These are phyloP conservation scores for Nomada hirtipes DNA, from an alignment of 2,888 invertebrate genomes.

Conservation along the genomic window DNA sequence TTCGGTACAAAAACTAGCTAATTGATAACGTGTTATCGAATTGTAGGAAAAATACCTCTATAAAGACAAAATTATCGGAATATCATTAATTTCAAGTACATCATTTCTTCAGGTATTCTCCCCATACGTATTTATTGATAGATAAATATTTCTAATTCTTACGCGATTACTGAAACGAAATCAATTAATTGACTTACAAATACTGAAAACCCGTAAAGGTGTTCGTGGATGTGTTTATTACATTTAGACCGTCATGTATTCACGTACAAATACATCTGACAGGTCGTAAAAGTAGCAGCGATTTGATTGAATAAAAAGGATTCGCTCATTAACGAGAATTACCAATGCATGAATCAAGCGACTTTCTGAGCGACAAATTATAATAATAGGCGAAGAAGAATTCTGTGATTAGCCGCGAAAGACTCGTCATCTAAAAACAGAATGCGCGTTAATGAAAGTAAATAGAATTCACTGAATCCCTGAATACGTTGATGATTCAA, in stretches of 20 bases:
- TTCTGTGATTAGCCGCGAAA: background rate
- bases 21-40: too few species aligned
- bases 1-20: background rate
- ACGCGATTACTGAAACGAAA: too few species aligned
- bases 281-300: background rate
- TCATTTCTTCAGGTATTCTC: background rate
- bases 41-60: too few species aligned
- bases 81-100: background rate
- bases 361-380: slow-evolving; percentile 30
- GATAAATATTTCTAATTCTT: too few species aligned
- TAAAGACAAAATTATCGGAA: background rate
- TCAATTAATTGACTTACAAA: slow-evolving; percentile 13
- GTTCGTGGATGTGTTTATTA: slow-evolving; percentile 22
- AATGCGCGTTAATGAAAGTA: background rate
- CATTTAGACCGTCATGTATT: background rate
- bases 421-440: background rate
- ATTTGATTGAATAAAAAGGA: background rate
- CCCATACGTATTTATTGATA: too few species aligned
- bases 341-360: slow-evolving; percentile 1
- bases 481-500: slow-evolving; percentile 6
- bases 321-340: slow-evolving; percentile 27
- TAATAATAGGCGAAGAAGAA: slow-evolving; percentile 21
- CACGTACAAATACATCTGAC: slow-evolving; percentile 22
- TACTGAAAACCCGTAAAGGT: background rate
- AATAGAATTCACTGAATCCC: background rate